phyloP scores from a whole-genome alignment of 2,113 vertebrate species.

The Orientallactaga bullata region DNA sequence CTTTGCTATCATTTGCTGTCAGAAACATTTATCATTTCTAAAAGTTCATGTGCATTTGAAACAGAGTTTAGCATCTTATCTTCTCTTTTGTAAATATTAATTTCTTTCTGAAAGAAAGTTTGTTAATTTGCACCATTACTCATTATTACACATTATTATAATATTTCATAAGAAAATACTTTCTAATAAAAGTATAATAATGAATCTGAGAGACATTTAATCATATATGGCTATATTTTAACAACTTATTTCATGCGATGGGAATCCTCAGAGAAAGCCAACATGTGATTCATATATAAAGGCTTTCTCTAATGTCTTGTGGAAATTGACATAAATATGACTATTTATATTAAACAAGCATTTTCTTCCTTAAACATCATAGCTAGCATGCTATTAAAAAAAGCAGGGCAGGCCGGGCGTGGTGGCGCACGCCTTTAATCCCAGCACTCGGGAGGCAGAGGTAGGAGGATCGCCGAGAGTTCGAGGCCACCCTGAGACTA shows the following conservation, averaged over 20 bases:
- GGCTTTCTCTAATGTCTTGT: constrained; percentile 43
- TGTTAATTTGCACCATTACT: constrained; percentile 42
- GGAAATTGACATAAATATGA: constrained; percentile 44
- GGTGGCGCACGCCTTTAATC: no score
- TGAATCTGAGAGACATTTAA: constrained; percentile 40
- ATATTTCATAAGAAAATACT: constrained; percentile 11
- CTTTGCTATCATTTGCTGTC: neutral
- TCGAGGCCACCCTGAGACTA: no score
- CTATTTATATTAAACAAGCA: constrained; percentile 26
- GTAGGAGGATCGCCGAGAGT: no score
- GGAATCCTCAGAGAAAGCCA: neutral
- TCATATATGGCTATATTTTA: constrained; percentile 42
- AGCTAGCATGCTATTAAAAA: constrained; percentile 23
- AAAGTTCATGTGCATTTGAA: neutral
- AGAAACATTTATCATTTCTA: neutral
- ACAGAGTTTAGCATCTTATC: neutral
- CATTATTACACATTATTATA: neutral
- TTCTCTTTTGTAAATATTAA: constrained; percentile 17
- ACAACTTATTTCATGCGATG: neutral
- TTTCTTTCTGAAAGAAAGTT: neutral
- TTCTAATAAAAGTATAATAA: constrained; percentile 23
- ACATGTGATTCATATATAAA: constrained; percentile 56
- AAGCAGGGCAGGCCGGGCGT: no score
- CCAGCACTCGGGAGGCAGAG: no score
- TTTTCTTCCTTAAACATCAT: constrained; percentile 58